Conservation (phyloP, 2,888 invertebrate species). For the Leptopterna dolabrata region DNA sequence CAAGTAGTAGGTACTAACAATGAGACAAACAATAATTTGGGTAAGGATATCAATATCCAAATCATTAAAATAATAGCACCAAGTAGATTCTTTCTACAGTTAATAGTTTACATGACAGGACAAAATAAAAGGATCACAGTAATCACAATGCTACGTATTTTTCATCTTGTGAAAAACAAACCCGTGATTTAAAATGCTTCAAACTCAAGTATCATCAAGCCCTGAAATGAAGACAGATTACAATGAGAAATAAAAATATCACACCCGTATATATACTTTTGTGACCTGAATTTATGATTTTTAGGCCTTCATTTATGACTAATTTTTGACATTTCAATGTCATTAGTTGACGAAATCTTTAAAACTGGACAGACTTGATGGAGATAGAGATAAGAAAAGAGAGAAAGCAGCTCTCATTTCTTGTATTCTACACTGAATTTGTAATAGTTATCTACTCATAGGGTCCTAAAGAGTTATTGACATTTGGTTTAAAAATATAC, state of each 20-base stretch:
- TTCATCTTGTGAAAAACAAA: neutral
- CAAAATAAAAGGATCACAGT: conserved; percentile 20
- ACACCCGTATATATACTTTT: conserved; percentile 54
- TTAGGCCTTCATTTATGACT: conserved; percentile 48
- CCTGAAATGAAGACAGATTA: neutral
- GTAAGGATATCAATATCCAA: neutral
- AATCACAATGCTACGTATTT: conserved; percentile 22
- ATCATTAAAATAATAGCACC: conserved; percentile 43
- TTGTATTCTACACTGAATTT: conserved; percentile 47
- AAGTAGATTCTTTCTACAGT: conserved; percentile 33
- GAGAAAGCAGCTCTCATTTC: conserved; percentile 48
- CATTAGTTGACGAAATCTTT: conserved; percentile 52
- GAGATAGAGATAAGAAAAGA: conserved; percentile 53
- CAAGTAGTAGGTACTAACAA: too few relatives aligned
- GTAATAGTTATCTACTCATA: conserved; percentile 49
- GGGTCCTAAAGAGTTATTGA: conserved; percentile 51
- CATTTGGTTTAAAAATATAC: conserved; percentile 54
- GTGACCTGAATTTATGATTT: conserved; percentile 52
- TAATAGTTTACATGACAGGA: conserved; percentile 4
- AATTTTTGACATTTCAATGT: conserved; percentile 48
- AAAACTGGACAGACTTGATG: conserved; percentile 53
- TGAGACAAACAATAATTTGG: neutral
- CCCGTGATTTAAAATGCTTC: neutral
- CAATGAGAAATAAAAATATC: conserved; percentile 42
- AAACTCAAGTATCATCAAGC: neutral